Percentiles rank a stretch among this genome's conserved stretches.
These are phyloP conservation scores for Lordiphosa stackelbergi DNA, from an alignment of 1,140 invertebrate species.

Conservation along the genomic window DNA sequence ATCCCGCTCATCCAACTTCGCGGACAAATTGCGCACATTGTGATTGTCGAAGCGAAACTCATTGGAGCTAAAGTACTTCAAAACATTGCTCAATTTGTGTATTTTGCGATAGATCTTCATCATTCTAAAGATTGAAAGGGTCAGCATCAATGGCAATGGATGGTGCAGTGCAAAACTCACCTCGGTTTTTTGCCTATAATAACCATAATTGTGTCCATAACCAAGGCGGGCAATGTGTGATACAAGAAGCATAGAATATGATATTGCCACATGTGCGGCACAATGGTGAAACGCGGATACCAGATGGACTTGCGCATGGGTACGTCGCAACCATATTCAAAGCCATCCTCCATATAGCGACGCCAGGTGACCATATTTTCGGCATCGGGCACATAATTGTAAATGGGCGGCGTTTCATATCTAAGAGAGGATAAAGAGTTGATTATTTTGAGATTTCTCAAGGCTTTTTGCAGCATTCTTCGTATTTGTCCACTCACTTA, in stretches of 20 bases:
- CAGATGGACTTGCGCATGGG: slow-evolving; percentile 78
- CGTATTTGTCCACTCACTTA: too few species aligned
- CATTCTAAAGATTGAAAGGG: slow-evolving; percentile 78
- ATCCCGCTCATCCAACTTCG: slow-evolving; percentile 81
- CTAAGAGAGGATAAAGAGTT: slow-evolving; percentile 12
- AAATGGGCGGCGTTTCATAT: slow-evolving; percentile 79
- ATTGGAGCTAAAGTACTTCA: slow-evolving; percentile 84
- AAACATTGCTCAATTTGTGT: slow-evolving; percentile 82
- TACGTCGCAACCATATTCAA: slow-evolving; percentile 75
- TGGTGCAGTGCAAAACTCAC: slow-evolving; percentile 60
- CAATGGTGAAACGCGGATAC: slow-evolving; percentile 79
- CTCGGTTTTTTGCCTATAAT: slow-evolving; percentile 79
- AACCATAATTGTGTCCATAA: slow-evolving; percentile 79
- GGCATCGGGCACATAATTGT: slow-evolving; percentile 84
- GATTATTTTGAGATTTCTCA: too few species aligned
- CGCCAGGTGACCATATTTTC: slow-evolving; percentile 84
- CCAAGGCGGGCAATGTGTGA: slow-evolving; percentile 81
- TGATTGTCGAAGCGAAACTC: slow-evolving; percentile 85
- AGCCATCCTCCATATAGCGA: slow-evolving; percentile 78
- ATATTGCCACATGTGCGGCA: slow-evolving; percentile 77
- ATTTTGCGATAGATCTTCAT: slow-evolving; percentile 86
- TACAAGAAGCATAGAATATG: slow-evolving; percentile 78
- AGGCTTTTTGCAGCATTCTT: too few species aligned
- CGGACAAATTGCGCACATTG: slow-evolving; percentile 82
- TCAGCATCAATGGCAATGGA: too few species aligned